These are phyloP conservation scores for Xyliphius kryptos DNA, from an alignment of 2,113 vertebrate genomes.

Conservation along the genomic window DNA sequence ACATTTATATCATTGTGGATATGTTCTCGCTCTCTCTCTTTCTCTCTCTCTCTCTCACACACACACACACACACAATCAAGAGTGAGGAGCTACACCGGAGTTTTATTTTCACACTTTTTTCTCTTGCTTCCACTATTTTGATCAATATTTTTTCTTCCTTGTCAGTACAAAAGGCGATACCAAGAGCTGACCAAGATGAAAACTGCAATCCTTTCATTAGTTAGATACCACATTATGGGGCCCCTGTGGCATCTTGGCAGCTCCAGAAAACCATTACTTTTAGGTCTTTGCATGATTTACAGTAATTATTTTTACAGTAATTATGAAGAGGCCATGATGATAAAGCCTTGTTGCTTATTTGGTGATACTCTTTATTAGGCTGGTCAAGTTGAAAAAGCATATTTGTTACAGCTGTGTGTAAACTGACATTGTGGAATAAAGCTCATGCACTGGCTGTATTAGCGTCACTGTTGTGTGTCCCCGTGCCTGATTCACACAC, in stretches of 20 bases:
- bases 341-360: constrained; percentile 15
- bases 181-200: no score
- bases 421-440: no score
- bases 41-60: no score
- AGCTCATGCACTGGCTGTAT: no score
- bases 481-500: not conserved
- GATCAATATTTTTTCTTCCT: constrained; percentile 18
- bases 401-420: no score
- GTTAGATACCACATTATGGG: not conserved
- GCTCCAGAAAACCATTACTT: constrained; percentile 1
- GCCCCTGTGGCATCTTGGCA: constrained; percentile 1
- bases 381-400: no score
- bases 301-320: constrained; percentile 6
- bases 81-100: not conserved
- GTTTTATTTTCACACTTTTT: constrained; percentile 10
- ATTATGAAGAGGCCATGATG: constrained; percentile 9
- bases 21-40: no score
- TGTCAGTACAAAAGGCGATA: constrained; percentile 9
- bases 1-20: no score
- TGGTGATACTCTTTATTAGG: not conserved
- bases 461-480: not conserved
- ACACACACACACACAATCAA: no score
- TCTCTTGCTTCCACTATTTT: constrained; percentile 8
- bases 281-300: constrained; percentile 2
- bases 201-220: constrained; percentile 29